Evolutionary conservation across 2,113 vertebrate genomes (phyloP).

Genomic region (Salvator merianae): DNA sequence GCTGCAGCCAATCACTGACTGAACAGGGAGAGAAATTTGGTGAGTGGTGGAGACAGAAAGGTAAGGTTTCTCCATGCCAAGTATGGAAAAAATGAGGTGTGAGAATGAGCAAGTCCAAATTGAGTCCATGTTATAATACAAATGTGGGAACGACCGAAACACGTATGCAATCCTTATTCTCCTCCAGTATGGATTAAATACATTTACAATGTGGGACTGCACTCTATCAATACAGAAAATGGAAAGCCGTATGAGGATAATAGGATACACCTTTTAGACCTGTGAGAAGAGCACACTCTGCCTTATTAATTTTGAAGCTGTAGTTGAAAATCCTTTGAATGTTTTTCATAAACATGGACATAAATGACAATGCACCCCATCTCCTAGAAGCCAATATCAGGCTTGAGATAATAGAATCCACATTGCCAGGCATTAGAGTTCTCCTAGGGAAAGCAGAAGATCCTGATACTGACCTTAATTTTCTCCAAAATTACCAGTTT

Average conservation of each 20-base stretch:
- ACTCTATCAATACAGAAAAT: constrained; percentile 52
- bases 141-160: no score
- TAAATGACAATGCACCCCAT: constrained; percentile 42
- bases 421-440: constrained; percentile 57
- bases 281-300: constrained; percentile 54
- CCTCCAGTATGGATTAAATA: no score
- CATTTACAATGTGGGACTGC: no score
- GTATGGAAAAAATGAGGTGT: no score
- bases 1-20: no score
- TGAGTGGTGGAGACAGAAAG: no score
- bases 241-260: constrained; percentile 55
- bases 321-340: constrained; percentile 48
- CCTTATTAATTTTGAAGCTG: constrained; percentile 28
- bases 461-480: constrained; percentile 57
- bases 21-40: no score
- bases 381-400: constrained; percentile 63
- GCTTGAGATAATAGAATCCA: constrained; percentile 69
- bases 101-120: no score
- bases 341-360: constrained; percentile 64
- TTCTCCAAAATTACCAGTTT: constrained; percentile 62
- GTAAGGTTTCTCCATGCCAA: no score
- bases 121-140: no score
- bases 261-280: constrained; percentile 57
- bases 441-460: constrained; percentile 60
- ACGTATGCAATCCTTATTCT: no score